Conservation (phyloP, 2,797 vertebrate species). For the Fratercula arctica region DNA sequence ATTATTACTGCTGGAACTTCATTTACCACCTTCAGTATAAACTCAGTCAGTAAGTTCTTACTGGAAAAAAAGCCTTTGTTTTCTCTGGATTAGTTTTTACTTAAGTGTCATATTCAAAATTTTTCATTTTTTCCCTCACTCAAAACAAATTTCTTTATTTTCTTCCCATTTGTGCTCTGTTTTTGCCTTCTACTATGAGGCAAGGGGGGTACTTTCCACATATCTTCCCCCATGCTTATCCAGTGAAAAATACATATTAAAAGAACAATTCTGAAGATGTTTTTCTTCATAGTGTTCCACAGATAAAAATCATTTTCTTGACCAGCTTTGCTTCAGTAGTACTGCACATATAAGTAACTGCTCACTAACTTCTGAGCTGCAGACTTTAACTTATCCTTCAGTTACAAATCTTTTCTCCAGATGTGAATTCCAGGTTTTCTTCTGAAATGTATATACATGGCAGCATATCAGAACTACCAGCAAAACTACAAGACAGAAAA, state of each 20-base stretch:
- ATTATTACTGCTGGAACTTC: background rate
- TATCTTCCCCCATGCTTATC: background rate
- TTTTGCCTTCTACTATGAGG: background rate
- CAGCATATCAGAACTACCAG: background rate
- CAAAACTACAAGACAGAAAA: background rate
- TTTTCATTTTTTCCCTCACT: background rate
- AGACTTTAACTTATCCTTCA: background rate
- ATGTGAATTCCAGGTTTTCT: background rate
- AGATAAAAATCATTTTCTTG: background rate
- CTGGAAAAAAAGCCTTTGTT: accelerated
- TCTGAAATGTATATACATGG: background rate
- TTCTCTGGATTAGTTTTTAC: background rate
- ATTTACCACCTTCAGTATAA: background rate
- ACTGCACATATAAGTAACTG: background rate
- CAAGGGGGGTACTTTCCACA: background rate
- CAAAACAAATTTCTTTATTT: background rate
- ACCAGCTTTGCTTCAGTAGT: background rate
- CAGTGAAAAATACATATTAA: background rate
- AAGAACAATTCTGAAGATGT: background rate
- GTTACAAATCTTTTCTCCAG: background rate
- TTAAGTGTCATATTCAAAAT: background rate
- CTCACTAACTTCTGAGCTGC: background rate
- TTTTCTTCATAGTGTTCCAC: background rate
- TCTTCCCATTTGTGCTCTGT: background rate
- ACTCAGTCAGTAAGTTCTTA: background rate